Conservation (phyloP, 2,113 vertebrate species). For the Terrapene triunguis region DNA sequence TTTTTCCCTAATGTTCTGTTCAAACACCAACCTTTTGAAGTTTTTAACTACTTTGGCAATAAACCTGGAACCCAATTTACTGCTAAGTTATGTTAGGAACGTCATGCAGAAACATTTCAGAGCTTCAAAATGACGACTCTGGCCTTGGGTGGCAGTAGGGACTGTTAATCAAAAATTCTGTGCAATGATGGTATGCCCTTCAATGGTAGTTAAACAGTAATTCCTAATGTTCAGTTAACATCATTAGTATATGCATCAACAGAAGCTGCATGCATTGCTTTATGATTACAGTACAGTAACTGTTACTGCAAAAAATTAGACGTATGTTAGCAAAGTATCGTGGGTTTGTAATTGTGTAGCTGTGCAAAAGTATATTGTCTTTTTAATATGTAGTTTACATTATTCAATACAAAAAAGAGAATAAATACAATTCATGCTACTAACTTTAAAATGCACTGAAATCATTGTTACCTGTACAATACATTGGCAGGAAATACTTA, state of each 20-base stretch:
- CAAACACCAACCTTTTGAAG: slow-evolving; percentile 48
- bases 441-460: neutral
- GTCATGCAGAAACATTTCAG: slow-evolving; percentile 37
- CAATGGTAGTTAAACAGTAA: neutral
- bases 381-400: neutral
- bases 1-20: slow-evolving; percentile 41
- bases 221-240: neutral
- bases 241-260: fast-evolving
- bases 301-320: neutral
- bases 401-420: neutral
- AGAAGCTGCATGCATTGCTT: neutral
- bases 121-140: slow-evolving; percentile 8
- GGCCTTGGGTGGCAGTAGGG: neutral
- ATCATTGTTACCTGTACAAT: neutral
- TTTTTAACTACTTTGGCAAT: slow-evolving; percentile 61
- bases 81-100: slow-evolving; percentile 32
- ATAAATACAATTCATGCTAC: neutral
- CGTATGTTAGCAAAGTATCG: neutral
- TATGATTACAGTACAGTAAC: neutral
- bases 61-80: slow-evolving; percentile 55
- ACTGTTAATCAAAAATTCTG: neutral
- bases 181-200: neutral
- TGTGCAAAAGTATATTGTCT: neutral
- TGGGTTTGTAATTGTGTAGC: neutral
- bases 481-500: neutral